Evolutionary conservation across 2,888 invertebrate genomes (phyloP).

Genomic region (Rhingia campestris): DNA sequence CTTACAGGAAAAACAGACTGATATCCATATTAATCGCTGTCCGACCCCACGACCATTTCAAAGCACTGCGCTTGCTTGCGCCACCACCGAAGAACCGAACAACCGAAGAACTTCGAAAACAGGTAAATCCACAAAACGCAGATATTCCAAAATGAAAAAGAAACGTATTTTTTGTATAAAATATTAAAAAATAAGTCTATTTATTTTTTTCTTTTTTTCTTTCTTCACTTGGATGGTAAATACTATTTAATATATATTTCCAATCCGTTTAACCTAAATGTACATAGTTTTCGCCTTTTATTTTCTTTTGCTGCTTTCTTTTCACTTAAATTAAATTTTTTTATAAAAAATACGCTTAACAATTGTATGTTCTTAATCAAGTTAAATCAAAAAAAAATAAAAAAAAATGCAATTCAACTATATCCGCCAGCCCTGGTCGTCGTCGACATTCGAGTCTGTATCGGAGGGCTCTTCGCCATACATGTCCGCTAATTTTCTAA

Average conservation of each 20-base stretch:
- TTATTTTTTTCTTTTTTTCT: conserved; percentile 40
- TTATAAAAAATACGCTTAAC: conserved; percentile 39
- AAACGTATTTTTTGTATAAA: conserved; percentile 48
- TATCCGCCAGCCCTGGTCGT: conserved; percentile 91
- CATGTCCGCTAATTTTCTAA: conserved; percentile 96
- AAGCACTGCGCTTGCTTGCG: conserved; percentile 14
- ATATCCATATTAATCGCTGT: conserved; percentile 17
- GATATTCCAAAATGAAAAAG: conserved; percentile 19
- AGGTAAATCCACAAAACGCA: conserved; percentile 5
- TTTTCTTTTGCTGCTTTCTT: conserved; percentile 27
- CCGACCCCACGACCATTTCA: conserved; percentile 31
- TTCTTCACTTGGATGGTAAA: conserved; percentile 61
- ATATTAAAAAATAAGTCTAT: conserved; percentile 50
- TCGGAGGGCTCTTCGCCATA: conserved; percentile 95
- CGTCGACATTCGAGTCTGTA: conserved; percentile 90
- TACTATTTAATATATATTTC: conserved; percentile 59
- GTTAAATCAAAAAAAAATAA: conserved; percentile 37
- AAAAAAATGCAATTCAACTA: conserved; percentile 74
- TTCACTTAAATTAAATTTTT: conserved; percentile 29
- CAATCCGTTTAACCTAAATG: conserved; percentile 59
- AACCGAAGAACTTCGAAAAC: conserved; percentile 38
- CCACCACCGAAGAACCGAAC: conserved; percentile 36
- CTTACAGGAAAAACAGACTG: conserved; percentile 50
- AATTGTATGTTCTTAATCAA: conserved; percentile 50
- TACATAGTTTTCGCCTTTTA: conserved; percentile 43